phyloP scores from a whole-genome alignment of 64 coral and sea anemone species.

The Pocillopora damicornis region DNA sequence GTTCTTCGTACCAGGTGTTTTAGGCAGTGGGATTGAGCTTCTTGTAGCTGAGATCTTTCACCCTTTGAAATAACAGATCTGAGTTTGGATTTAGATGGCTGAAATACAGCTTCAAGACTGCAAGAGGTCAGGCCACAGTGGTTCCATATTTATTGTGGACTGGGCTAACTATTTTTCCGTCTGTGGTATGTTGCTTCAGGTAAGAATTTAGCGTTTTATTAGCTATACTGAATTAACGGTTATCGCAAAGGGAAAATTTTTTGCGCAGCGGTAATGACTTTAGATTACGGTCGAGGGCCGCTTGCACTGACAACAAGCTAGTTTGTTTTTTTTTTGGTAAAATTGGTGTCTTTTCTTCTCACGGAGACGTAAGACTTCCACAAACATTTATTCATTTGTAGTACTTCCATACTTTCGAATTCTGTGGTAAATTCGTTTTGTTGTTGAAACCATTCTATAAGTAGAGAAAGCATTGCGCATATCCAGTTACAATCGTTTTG shows the following conservation, averaged over 20 bases:
- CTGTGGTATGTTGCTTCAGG: too few species aligned
- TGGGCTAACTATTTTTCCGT: too few species aligned
- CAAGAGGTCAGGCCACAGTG: background rate
- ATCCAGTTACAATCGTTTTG: background rate
- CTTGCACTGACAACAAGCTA: too few species aligned
- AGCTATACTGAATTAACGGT: too few species aligned
- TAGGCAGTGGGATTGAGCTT: conserved; percentile 19
- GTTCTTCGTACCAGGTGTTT: conserved; percentile 18
- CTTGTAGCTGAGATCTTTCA: background rate
- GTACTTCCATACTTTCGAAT: background rate
- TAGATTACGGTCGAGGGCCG: too few species aligned
- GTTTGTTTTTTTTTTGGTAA: background rate
- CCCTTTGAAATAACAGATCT: conserved; percentile 2
- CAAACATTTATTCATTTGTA: background rate
- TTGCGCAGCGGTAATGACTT: too few species aligned
- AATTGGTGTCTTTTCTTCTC: background rate
- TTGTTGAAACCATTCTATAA: background rate
- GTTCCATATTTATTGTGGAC: too few species aligned
- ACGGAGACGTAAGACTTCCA: too few species aligned
- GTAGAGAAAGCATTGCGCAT: background rate
- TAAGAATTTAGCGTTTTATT: too few species aligned
- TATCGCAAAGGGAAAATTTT: too few species aligned
- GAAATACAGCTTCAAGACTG: conserved; percentile 10
- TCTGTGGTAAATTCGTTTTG: background rate
- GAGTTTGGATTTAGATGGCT: conserved; percentile 4